A percentile compares a stretch with the other conserved stretches of the same genome.
Evolutionary conservation across 2,113 vertebrate genomes (phyloP).

Genomic region (Rhinolophus sinicus): DNA sequence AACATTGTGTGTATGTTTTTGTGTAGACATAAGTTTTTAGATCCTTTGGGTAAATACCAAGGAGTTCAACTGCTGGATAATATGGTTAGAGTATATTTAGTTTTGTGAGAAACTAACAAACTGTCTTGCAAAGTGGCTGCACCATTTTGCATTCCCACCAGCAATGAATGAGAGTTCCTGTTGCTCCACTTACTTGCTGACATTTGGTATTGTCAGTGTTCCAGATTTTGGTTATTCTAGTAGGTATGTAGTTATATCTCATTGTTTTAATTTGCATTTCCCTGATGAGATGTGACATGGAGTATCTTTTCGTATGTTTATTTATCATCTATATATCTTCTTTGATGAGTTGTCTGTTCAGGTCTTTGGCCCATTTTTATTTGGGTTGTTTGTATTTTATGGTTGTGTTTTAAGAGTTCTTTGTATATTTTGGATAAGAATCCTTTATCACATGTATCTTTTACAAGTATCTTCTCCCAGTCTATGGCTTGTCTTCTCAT

Average conservation of each 20-base stretch:
- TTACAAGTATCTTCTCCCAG: not conserved
- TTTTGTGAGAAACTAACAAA: not conserved
- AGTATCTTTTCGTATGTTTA: not conserved
- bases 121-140: not conserved
- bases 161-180: not conserved
- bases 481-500: not conserved
- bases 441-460: not conserved
- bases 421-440: not conserved
- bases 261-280: not conserved
- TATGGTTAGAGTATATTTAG: not conserved
- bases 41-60: conserved; percentile 9
- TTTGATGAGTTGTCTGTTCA: not conserved
- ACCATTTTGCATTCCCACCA: not conserved
- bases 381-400: not conserved
- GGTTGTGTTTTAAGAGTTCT: not conserved
- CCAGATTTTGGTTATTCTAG: not conserved
- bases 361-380: not conserved
- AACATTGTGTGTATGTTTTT: not conserved
- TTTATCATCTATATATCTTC: not conserved
- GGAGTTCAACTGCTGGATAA: not conserved
- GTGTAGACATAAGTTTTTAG: not conserved
- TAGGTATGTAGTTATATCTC: not conserved
- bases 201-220: not conserved
- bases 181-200: not conserved
- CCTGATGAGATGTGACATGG: not conserved